A percentile compares a stretch with the other conserved stretches of the same genome.
These are phyloP conservation scores for Diploptera punctata DNA, from an alignment of 2,888 invertebrate species.

Conservation along the genomic window DNA sequence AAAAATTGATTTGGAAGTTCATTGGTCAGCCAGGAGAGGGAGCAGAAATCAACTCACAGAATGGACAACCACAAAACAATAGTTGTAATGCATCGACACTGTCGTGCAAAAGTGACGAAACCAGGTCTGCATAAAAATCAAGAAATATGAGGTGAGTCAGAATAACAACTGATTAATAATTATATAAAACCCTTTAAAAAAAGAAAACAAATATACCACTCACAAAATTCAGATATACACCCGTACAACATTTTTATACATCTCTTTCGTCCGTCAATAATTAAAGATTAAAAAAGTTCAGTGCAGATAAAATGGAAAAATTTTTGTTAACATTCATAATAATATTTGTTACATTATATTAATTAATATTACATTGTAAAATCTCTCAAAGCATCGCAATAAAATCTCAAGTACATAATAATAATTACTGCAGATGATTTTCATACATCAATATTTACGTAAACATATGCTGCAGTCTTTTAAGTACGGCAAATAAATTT, in stretches of 20 bases:
- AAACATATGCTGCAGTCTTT: conserved; percentile 5
- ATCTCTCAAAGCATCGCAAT: not conserved
- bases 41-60: no score
- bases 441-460: not conserved
- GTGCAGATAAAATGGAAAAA: conserved; percentile 9
- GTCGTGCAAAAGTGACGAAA: no score
- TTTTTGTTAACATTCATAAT: conserved; percentile 11
- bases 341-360: conserved; percentile 8
- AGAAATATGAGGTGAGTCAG: no score
- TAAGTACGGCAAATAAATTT: conserved; percentile 12
- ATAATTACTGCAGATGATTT: conserved; percentile 1
- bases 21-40: no score
- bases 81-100: no score
- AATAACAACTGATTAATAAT: no score
- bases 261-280: not conserved
- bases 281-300: not conserved
- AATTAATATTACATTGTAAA: conserved; percentile 5
- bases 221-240: not conserved
- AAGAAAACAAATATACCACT: not conserved
- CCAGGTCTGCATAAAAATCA: no score
- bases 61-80: no score
- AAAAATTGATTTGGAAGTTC: no score
- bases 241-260: conserved; percentile 4
- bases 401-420: not conserved
- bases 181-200: not conserved